phyloP scores from a whole-genome alignment of 2,113 vertebrate species.

The Tragulus kanchil region DNA sequence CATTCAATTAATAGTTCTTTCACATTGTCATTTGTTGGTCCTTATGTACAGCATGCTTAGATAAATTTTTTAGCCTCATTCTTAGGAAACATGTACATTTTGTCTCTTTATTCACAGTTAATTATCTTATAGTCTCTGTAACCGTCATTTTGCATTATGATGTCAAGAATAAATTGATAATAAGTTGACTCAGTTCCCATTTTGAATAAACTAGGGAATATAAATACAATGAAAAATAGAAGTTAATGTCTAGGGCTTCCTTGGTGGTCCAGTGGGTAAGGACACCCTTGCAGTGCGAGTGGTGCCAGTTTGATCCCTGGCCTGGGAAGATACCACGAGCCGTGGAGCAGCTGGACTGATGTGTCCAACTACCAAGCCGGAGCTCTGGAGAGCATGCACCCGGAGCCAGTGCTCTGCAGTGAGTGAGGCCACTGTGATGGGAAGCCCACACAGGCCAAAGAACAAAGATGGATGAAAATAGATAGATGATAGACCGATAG shows the following conservation, averaged over 20 bases:
- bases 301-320: too few species aligned
- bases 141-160: background rate
- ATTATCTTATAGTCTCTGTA: background rate
- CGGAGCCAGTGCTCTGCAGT: too few species aligned
- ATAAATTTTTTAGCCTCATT: conserved; percentile 31
- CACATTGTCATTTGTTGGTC: background rate
- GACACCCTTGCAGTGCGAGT: too few species aligned
- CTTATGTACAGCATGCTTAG: background rate
- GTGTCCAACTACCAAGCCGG: too few species aligned
- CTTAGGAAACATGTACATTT: conserved; percentile 20
- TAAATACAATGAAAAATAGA: conserved; percentile 4
- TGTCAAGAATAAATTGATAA: conserved; percentile 24
- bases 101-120: background rate
- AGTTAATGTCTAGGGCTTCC: background rate
- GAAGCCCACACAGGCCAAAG: too few species aligned
- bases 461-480: too few species aligned
- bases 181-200: background rate
- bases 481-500: too few species aligned
- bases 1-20: background rate
- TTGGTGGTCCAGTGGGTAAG: too few species aligned
- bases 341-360: too few species aligned
- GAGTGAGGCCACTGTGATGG: too few species aligned
- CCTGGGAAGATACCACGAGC: too few species aligned
- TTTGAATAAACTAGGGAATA: background rate
- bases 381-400: too few species aligned